These are phyloP conservation scores for Latrodectus elegans DNA, from an alignment of 2,888 invertebrate genomes.

Conservation along the genomic window DNA sequence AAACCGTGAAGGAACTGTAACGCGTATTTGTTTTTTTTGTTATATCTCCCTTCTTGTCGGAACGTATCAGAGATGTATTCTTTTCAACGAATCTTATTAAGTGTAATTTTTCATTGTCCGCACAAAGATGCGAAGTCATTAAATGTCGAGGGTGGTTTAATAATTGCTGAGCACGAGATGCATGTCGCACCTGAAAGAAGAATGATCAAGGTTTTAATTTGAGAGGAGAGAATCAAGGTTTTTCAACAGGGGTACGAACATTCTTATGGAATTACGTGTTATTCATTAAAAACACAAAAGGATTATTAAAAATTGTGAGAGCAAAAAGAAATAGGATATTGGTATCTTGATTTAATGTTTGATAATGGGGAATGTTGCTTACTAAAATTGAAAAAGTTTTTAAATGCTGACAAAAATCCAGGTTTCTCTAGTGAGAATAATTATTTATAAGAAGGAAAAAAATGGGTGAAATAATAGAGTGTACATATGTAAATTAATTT, in stretches of 20 bases:
- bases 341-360: too few relatives aligned
- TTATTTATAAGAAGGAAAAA: too few relatives aligned
- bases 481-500: too few relatives aligned
- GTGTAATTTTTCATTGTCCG: background rate
- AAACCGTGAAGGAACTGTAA: background rate
- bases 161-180: background rate
- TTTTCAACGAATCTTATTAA: constrained; percentile 13
- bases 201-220: background rate
- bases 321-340: background rate
- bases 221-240: background rate
- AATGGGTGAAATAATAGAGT: too few relatives aligned
- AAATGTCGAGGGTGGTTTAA: background rate
- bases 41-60: background rate
- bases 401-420: too few relatives aligned
- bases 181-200: background rate
- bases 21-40: background rate
- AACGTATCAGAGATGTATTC: constrained; percentile 6
- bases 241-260: background rate
- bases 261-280: constrained; percentile 1
- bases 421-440: too few relatives aligned
- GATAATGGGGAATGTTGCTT: too few relatives aligned
- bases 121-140: background rate
- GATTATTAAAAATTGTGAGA: background rate
- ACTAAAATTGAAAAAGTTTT: too few relatives aligned
- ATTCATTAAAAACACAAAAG: constrained; percentile 7